Base-by-base conservation (phyloP, 2,113 vertebrate species). In the Odontophorus gujanensis region DNA sequence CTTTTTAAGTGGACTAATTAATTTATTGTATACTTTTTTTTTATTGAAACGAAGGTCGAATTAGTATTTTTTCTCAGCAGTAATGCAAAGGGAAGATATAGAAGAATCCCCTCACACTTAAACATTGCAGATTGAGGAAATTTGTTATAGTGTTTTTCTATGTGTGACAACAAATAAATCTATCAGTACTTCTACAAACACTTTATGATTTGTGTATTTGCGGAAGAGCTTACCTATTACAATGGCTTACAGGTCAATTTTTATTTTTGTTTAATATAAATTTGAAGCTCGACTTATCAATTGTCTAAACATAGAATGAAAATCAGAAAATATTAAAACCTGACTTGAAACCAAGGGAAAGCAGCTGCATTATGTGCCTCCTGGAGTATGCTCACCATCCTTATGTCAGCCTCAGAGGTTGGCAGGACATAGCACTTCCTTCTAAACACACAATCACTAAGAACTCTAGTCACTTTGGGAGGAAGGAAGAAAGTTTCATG, bases 391-490 rank as follows among this genome's bases (percentile, higher is more conserved):
- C n/a, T 57, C 61, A 81, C 28, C 21, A 51, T 7, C 53, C 0
- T 0, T 10, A 47, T 26, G 17, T 19, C 28, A 74, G 40, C 8
- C 25, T 57, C 15, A 40, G 43, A 13, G 8, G 11, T 0, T 0
- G 5, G 13, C 17, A 17, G 73, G 32, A 17, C 1, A 2, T 45
- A 71, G 11, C 7, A 78, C 26, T 42, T 6, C 11, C 50, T 74
- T 50, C 55, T 22, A 36, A 61, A 61, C 21, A 36, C n/a, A 58
- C 19, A 22, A n/a, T 59, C n/a, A 15, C 58, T 74, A 66, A 92
- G 21, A 62, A 14, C 3, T 43, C 7, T 28, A 30, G 25, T 11
- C 8, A 11, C 42, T 73, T 42, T 20, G 25, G 32, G 20, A 69
- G 19, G 21, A 65, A 65, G 9, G 34, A 65, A 74, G 7, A 36